These are phyloP conservation scores for Romanogobio albipinnatus DNA, from an alignment of 2,113 vertebrate species.

Conservation along the genomic window DNA sequence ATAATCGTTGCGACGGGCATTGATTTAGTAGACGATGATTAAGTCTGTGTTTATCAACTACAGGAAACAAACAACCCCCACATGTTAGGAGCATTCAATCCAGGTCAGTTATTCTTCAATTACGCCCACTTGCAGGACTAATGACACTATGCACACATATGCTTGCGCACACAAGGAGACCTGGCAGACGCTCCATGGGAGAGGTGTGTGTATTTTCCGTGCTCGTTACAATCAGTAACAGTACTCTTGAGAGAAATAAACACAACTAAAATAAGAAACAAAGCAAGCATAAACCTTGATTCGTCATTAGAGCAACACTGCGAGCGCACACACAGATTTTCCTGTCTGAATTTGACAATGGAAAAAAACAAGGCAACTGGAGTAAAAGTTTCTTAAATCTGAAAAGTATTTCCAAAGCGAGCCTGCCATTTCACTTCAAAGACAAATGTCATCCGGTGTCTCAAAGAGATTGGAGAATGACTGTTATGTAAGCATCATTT, in stretches of 20 bases:
- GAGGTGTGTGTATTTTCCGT: conserved; percentile 23
- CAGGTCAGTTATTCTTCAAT: conserved; percentile 44
- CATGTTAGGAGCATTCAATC: conserved; percentile 33
- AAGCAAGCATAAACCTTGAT: neutral
- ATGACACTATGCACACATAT: conserved; percentile 14
- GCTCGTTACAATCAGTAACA: conserved; percentile 10
- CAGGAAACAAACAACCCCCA: conserved; percentile 14
- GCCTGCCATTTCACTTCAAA: conserved; percentile 31
- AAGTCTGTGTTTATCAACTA: conserved; percentile 35
- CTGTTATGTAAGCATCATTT: conserved; percentile 36
- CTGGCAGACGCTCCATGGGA: neutral
- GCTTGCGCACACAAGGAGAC: neutral
- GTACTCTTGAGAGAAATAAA: neutral
- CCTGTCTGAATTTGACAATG: neutral
- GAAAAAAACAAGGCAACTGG: neutral
- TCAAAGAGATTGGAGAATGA: conserved; percentile 4
- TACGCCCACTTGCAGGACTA: conserved; percentile 37
- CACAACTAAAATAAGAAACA: conserved; percentile 25
- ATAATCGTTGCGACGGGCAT: neutral
- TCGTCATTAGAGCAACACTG: neutral
- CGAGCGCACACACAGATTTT: neutral
- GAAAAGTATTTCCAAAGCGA: neutral
- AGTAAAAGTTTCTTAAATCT: conserved; percentile 12
- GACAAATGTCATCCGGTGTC: conserved; percentile 22
- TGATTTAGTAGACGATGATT: conserved; percentile 38